A percentile compares a stretch with the other conserved stretches of the same genome.
Evolutionary conservation across 2,888 invertebrate species (phyloP).

Genomic region (Ligdia adustata): DNA sequence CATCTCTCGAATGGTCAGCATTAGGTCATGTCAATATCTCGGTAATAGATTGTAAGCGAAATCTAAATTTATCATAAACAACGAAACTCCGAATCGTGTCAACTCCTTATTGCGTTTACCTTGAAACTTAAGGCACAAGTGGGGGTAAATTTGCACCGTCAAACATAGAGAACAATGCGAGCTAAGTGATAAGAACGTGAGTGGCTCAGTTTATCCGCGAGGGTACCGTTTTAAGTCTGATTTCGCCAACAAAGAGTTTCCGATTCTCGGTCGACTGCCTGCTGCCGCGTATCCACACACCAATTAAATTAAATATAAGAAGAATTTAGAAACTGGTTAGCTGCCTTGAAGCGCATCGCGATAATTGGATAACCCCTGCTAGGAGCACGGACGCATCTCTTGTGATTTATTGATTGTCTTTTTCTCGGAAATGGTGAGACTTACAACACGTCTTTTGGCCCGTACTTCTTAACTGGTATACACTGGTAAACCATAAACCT

Average conservation of each 20-base stretch:
- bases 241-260: constrained; percentile 76
- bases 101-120: constrained; percentile 14
- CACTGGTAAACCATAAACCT: too few relatives aligned
- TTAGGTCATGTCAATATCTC: constrained; percentile 35
- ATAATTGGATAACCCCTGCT: constrained; percentile 79
- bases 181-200: constrained; percentile 50
- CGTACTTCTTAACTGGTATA: too few relatives aligned
- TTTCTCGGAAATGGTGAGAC: constrained; percentile 49
- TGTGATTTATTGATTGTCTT: constrained; percentile 70
- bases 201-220: constrained; percentile 54
- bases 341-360: constrained; percentile 82
- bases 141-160: constrained; percentile 22
- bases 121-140: constrained; percentile 17
- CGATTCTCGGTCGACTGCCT: constrained; percentile 78
- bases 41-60: too few relatives aligned
- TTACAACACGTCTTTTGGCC: too few relatives aligned
- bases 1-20: constrained; percentile 43
- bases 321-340: constrained; percentile 83
- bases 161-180: constrained; percentile 42
- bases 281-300: constrained; percentile 73
- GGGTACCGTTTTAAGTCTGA: constrained; percentile 68
- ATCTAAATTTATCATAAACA: too few relatives aligned
- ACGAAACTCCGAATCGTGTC: too few relatives aligned
- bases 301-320: constrained; percentile 82
- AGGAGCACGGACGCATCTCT: constrained; percentile 72